Evolutionary conservation across 2,113 vertebrate species (phyloP).

Genomic region (Antigone vipio): DNA sequence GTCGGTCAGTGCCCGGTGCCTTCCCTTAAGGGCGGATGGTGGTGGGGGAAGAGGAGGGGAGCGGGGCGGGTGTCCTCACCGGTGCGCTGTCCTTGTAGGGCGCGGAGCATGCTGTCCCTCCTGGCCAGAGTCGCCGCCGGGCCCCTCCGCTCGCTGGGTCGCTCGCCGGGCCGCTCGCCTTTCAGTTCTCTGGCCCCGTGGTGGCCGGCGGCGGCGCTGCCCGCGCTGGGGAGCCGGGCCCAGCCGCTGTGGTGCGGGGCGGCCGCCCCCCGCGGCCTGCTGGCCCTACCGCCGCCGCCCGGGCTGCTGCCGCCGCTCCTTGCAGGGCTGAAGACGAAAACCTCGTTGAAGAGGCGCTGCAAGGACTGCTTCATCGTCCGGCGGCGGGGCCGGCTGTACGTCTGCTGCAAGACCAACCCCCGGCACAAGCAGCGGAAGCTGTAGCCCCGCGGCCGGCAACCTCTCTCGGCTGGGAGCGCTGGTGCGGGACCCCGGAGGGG

Average conservation of each 20-base stretch:
- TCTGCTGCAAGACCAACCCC: constrained; percentile 83
- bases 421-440: constrained; percentile 87
- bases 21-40: no score
- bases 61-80: fast-evolving
- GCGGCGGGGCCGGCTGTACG: constrained; percentile 80
- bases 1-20: fast-evolving
- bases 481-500: not conserved
- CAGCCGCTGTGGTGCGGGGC: fast-evolving
- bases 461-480: not conserved
- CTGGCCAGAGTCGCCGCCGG: not conserved
- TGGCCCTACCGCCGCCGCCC: not conserved
- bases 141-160: not conserved
- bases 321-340: constrained; percentile 86
- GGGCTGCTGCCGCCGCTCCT: constrained; percentile 39
- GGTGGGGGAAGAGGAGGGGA: no score
- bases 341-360: constrained; percentile 81
- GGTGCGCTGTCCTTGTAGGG: not conserved
- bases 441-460: not conserved
- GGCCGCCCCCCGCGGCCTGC: constrained; percentile 17
- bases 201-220: not conserved
- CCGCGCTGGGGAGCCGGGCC: not conserved
- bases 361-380: constrained; percentile 87
- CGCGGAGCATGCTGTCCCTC: not conserved
- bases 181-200: not conserved
- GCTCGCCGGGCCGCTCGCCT: not conserved